Evolutionary conservation across 2,113 vertebrate genomes (phyloP).

Genomic region (Brienomyrus brachyistius): DNA sequence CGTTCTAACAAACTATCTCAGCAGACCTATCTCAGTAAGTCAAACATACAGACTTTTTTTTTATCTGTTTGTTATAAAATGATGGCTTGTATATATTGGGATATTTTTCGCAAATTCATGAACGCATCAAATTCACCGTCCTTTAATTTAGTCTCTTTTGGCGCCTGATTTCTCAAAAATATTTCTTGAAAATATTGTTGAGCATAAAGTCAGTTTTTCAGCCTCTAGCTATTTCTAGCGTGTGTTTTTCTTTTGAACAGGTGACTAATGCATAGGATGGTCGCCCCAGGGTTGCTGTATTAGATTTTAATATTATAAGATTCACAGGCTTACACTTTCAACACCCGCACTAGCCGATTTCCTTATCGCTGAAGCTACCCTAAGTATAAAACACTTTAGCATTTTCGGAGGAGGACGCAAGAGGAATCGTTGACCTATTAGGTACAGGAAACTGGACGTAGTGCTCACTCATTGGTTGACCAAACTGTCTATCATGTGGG

Average conservation of each 20-base stretch:
- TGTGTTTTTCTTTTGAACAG: not conserved
- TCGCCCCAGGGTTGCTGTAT: not conserved
- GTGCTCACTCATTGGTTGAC: slow-evolving; percentile 35
- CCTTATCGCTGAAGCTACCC: not conserved
- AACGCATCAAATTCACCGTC: not conserved
- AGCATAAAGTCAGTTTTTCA: not conserved
- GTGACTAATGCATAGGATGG: not conserved
- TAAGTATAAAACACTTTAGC: not conserved
- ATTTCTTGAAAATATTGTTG: not conserved
- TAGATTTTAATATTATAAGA: not conserved
- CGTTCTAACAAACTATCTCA: no score
- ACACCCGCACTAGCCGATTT: not conserved
- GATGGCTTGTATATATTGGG: not conserved
- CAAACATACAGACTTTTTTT: not conserved
- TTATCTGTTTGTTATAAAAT: not conserved
- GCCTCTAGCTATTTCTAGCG: not conserved
- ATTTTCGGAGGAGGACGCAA: not conserved
- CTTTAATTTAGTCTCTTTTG: not conserved
- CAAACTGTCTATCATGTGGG: slow-evolving; percentile 22
- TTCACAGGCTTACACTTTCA: not conserved
- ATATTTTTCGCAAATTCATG: not conserved
- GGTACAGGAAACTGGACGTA: not conserved
- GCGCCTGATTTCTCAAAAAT: not conserved
- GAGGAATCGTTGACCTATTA: not conserved
- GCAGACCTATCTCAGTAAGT: not conserved